Evolutionary conservation across 2,797 vertebrate genomes (phyloP), one percentile per base, ranked within the genome.

Genomic region (Otolemur crassicaudatus): DNA sequence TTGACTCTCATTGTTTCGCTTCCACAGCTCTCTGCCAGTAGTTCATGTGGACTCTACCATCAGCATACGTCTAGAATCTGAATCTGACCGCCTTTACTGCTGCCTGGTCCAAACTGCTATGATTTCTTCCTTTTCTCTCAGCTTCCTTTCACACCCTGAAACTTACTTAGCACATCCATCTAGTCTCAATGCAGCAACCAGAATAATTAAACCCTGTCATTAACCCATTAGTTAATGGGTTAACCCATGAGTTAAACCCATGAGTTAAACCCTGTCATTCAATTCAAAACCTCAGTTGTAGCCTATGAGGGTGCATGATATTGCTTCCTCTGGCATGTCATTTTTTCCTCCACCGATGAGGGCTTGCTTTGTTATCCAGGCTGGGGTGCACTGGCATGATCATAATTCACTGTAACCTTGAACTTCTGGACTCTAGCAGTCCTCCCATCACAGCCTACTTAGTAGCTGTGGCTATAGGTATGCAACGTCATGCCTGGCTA

Each of bases 21-120:
- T 83, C 29, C 60, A 80, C 53, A 90, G 60, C n/a, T 87, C 20
- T 81, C n/a, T 85, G 23, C 92, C 69, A 46, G 22, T 90, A 86
- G 87, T 87, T 96, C 53, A 86, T 70, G 25, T 84, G 81, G 72
- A 31, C 8, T 95, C 11, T 70, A 60, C 77, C 29, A 27, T 80
- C 31, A 63, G 23, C 87, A 65, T 83, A 43, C 2, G 43, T 81
- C 23, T 94, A 63, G 72, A 81, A 88, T 92, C 67, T 97, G 56
- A 56, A 63, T 94, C 27, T 92, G 20, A 86, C 12, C 29, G 75
- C 80, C 9, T 90, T 7, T 6, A 72, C 27, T 61, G 34, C n/a
- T 91, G 19, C 56, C 20, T 94, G 60, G 31, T 76, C 58, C 61
- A 92, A 72, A 20, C 40, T 49, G 72, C 31, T 84, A 19, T 43